These are phyloP conservation scores for Neoascia interrupta DNA, from an alignment of 2,888 invertebrate genomes.

Conservation along the genomic window DNA sequence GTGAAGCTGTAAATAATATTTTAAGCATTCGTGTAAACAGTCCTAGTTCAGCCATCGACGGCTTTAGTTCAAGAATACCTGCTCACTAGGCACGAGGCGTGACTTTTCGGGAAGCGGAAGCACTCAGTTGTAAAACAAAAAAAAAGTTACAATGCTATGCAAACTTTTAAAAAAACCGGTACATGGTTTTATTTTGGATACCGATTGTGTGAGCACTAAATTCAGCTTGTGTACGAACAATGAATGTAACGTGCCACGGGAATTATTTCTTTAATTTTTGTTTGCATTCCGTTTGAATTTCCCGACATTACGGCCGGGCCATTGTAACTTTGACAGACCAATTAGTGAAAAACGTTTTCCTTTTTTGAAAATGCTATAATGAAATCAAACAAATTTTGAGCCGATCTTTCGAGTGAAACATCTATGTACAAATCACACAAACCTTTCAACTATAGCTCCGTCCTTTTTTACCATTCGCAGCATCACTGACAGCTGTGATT, in stretches of 20 bases:
- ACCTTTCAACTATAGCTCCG: constrained; percentile 63
- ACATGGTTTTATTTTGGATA: constrained; percentile 12
- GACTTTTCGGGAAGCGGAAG: no score
- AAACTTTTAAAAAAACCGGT: constrained; percentile 11
- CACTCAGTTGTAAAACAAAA: no score
- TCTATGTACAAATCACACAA: not conserved
- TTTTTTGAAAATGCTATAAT: constrained; percentile 14
- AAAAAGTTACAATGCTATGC: constrained; percentile 57
- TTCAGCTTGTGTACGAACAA: constrained; percentile 71
- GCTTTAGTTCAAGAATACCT: no score
- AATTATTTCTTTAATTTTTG: constrained; percentile 70
- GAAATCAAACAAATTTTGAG: constrained; percentile 25
- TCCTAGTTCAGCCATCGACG: no score
- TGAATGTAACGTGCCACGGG: constrained; percentile 71
- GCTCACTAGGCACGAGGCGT: no score
- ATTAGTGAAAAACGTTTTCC: constrained; percentile 43
- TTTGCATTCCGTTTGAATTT: constrained; percentile 66
- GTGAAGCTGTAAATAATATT: no score
- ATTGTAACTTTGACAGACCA: constrained; percentile 71
- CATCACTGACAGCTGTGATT: constrained; percentile 67
- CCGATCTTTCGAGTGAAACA: constrained; percentile 69
- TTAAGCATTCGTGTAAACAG: no score
- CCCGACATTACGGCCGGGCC: constrained; percentile 70
- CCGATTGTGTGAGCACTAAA: constrained; percentile 46
- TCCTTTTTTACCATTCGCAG: constrained; percentile 53